Evolutionary conservation across 1,140 invertebrate species (phyloP).

Genomic region (Archegozetes longisetosus): DNA sequence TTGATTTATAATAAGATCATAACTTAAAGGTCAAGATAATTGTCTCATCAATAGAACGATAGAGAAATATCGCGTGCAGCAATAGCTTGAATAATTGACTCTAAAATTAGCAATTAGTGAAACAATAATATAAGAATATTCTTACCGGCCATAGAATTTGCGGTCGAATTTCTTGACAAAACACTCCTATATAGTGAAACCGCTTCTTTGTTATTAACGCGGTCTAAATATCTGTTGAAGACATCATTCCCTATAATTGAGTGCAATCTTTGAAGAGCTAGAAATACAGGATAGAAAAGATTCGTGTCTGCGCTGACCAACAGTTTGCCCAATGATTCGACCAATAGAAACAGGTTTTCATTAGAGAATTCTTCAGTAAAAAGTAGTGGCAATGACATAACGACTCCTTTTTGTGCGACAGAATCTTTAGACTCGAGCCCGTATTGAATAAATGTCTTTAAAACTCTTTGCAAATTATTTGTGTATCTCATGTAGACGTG

Average conservation of each 20-base stretch:
- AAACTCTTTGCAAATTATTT: constrained; percentile 21
- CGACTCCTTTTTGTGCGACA: constrained; percentile 18
- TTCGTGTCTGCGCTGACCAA: constrained; percentile 18
- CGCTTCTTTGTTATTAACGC: background rate
- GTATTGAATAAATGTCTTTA: constrained; percentile 19
- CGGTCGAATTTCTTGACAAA: background rate
- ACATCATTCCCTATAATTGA: constrained; percentile 16
- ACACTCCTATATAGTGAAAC: constrained; percentile 4
- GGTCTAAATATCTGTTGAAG: constrained; percentile 14
- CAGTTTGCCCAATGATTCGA: constrained; percentile 19
- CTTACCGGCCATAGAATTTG: background rate
- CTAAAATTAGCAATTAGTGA: background rate
- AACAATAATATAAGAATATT: background rate
- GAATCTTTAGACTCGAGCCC: constrained; percentile 19
- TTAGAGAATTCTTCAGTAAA: constrained; percentile 21
- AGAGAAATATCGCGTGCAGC: no score
- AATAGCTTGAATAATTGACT: no score
- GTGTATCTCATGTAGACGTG: constrained; percentile 21
- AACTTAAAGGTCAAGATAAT: no score
- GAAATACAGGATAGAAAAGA: constrained; percentile 22
- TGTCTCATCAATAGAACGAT: background rate
- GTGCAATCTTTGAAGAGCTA: constrained; percentile 22
- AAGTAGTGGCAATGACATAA: constrained; percentile 20
- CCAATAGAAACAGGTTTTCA: constrained; percentile 21
- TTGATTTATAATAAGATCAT: no score